Base-by-base conservation (phyloP, 2,888 invertebrate species). In the Pediacus dermestoides region DNA sequence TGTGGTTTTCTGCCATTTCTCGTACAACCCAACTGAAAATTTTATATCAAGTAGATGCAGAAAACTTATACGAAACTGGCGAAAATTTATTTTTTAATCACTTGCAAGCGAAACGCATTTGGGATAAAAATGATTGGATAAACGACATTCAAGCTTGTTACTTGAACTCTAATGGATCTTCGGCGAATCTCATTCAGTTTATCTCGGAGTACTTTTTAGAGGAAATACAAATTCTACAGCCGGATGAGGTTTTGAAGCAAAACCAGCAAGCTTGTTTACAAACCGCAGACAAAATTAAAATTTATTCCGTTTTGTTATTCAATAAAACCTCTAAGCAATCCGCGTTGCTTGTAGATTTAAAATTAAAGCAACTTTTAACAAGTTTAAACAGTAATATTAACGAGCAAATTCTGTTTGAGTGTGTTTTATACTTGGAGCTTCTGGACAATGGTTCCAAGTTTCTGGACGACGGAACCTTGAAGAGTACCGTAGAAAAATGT, bases 1-100 rank as follows among this genome's bases (percentile, higher is more conserved):
- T 58, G 31, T 51, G 50, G 41, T 30, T 14, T 16, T 23, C 44
- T 45, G 36, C 9, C 47, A 47, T 44, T 21, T 44, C 42, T 21
- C 30, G 39, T 15, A 44, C 23, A 18, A 41, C 9, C 4, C 26
- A 48, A 33, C 44, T 56, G 13, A 16, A 30, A 4, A 41, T 52
- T 1, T 10, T 10, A 18, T 56, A 53, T 30, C 49, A 47, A 40
- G 21, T 56, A 30, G 54, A 53, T 16, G 42, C 43, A 26, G 44
- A 37, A 14, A 48, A 53, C 36, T 27, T 27, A n/a, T 54, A 54
- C 30, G 37, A 36, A 30, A 30, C 12, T 8, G 39, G 37, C n/a
- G 46, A 42, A 18, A 55, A 55, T 41, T 34, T 45, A 16, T 42
- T 46, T 6, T 55, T 43, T 16, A 36, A 27, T 28, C 26, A 39